phyloP scores from a whole-genome alignment of 2,113 vertebrate genomes.

The Numida meleagris region DNA sequence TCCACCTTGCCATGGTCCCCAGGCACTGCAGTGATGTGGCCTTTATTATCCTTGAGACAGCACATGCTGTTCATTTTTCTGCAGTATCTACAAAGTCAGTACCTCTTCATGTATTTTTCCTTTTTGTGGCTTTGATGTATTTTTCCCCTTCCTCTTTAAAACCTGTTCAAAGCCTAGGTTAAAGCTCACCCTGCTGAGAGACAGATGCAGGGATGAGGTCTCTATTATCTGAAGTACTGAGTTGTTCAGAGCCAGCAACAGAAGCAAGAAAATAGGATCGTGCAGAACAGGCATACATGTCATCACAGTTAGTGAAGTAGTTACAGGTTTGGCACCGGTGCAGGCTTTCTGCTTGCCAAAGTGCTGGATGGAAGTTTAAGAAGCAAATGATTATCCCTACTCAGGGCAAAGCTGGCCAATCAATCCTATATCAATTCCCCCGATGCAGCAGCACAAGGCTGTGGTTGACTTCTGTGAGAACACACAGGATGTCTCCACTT shows the following conservation, averaged over 20 bases:
- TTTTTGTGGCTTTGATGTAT: neutral
- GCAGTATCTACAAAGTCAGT: neutral
- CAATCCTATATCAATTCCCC: constrained; percentile 54
- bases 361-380: constrained; percentile 51
- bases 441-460: neutral
- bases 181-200: constrained; percentile 47
- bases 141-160: neutral
- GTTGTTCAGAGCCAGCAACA: constrained; percentile 32
- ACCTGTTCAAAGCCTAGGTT: neutral
- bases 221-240: constrained; percentile 37
- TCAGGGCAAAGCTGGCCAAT: constrained; percentile 37
- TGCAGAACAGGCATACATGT: constrained; percentile 45
- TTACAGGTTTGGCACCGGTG: constrained; percentile 63
- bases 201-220: constrained; percentile 53
- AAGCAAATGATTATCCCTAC: constrained; percentile 59
- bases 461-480: neutral
- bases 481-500: neutral
- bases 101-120: neutral
- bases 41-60: neutral
- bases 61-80: neutral
- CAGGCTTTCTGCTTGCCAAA: constrained; percentile 62
- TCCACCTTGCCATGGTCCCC: neutral
- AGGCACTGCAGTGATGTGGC: neutral
- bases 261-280: constrained; percentile 45
- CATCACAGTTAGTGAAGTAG: constrained; percentile 62